These are phyloP conservation scores for Eustalomyia histrio DNA, from an alignment of 2,888 invertebrate genomes.

Conservation along the genomic window DNA sequence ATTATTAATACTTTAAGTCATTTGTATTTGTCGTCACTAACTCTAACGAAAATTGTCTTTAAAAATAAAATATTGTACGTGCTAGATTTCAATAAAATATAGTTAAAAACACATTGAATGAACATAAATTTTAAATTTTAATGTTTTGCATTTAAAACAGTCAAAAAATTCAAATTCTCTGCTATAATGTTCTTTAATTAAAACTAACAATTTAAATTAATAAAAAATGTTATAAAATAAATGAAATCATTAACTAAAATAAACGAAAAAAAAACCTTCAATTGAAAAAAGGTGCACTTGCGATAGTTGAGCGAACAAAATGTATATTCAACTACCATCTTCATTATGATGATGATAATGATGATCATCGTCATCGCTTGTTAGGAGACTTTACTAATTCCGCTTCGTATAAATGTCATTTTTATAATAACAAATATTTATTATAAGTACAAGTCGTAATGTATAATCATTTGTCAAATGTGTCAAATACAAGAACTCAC, in stretches of 20 bases:
- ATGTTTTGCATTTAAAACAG: neutral
- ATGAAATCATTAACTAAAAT: constrained; percentile 30
- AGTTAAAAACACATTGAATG: neutral
- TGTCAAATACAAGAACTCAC: constrained; percentile 42
- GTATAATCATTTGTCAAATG: constrained; percentile 58
- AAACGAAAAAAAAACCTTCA: neutral
- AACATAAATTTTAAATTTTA: constrained; percentile 16
- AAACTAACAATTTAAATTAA: constrained; percentile 40
- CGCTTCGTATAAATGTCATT: constrained; percentile 24
- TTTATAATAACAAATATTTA: constrained; percentile 37
- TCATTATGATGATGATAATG: neutral
- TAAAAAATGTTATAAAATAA: constrained; percentile 11
- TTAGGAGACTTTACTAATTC: neutral
- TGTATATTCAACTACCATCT: neutral
- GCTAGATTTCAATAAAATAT: constrained; percentile 20
- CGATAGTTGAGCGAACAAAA: constrained; percentile 18
- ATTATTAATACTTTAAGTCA: neutral
- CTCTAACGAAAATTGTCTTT: neutral
- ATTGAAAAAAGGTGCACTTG: constrained; percentile 29
- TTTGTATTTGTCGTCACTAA: neutral
- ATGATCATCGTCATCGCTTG: constrained; percentile 10
- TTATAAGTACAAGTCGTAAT: constrained; percentile 35
- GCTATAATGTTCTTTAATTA: constrained; percentile 37
- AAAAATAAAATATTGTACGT: constrained; percentile 28
- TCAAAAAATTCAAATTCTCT: neutral